Base-by-base conservation (phyloP, 2,797 vertebrate species). In the Sebastes minor region DNA sequence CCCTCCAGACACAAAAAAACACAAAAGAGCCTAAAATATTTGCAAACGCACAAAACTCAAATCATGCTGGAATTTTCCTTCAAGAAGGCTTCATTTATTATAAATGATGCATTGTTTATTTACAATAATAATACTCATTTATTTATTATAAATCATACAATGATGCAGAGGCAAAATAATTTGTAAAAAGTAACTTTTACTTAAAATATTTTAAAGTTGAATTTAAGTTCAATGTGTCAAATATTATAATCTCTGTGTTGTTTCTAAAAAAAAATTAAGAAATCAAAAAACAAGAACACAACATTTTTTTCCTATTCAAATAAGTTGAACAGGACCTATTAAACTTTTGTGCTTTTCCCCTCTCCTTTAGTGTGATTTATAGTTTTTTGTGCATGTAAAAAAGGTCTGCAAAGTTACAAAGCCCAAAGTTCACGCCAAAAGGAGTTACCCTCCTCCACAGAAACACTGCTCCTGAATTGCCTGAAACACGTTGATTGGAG, bases 271-370 rank as follows among this genome's bases (percentile, higher is more conserved):
- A 62, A 33, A 25, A 3, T 33, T 4, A 38, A 42, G 5, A 42
- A 49, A 49, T 20, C 20, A 14, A 42, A 42, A 38, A 42, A 42
- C 13, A 16, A 42, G 14, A 42, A 42, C 38, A 16, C 2, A 42
- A 3, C 0, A 0, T 42, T 42, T 42, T 42, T 42, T 42, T 42
- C 38, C 16, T 0, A 42, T 16, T 6, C 14, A 42, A 42, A 42
- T 42, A 42, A 42, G 14, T 42, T 42, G 38, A 42, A 42, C 14
- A 16, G 38, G 38, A 16, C 38, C 38, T 42, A 42, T 42, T 42
- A 42, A 0, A 0, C 38, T 0, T 42, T 7, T 16, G 38, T 42
- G 38, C 38, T 42, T 42, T 42, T 16, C 38, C 38, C 13, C 38
- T 42, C 14, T 16, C 38, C 38, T 42, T 38, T 42, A 42, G 14